Percentiles rank a stretch among this genome's conserved stretches.
Conservation (phyloP, 2,113 vertebrate genomes). For the Sula dactylatra region DNA sequence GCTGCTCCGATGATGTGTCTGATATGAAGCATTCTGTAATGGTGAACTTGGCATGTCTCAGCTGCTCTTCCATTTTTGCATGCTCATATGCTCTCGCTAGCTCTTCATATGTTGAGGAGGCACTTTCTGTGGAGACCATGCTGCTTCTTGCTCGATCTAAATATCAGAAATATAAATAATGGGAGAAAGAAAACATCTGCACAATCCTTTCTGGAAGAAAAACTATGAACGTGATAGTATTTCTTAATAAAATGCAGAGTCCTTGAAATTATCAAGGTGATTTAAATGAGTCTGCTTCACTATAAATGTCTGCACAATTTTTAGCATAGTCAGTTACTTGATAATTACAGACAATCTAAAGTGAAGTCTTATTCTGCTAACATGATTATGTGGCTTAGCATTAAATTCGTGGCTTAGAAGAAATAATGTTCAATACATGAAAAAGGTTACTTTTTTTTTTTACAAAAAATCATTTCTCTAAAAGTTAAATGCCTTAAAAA, state of each 20-base stretch:
- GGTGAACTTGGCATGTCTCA: slow-evolving; percentile 98
- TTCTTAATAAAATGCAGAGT: not conserved
- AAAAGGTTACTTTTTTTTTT: not conserved
- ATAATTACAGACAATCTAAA: not conserved
- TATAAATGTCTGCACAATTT: not conserved
- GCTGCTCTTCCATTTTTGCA: slow-evolving; percentile 98
- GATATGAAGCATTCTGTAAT: slow-evolving; percentile 99
- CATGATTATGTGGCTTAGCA: not conserved
- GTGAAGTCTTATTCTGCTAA: not conserved
- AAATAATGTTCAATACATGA: not conserved
- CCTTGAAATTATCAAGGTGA: not conserved
- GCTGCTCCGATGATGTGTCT: slow-evolving; percentile 96
- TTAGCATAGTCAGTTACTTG: not conserved
- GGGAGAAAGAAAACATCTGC: not conserved
- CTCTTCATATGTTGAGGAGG: slow-evolving; percentile 98
- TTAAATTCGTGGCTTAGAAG: not conserved
- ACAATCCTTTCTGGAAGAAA: not conserved
- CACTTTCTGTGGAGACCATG: slow-evolving; percentile 99
- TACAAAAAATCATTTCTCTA: not conserved
- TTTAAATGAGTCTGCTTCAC: not conserved
- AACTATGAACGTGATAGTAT: rapidly evolving
- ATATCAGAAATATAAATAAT: rapidly evolving
- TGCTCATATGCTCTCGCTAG: slow-evolving; percentile 97
- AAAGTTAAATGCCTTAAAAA: not conserved
- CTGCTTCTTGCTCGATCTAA: slow-evolving; percentile 96